A percentile compares a stretch with the other conserved stretches of the same genome.
Evolutionary conservation across 1,140 invertebrate species (phyloP).

Genomic region (Dendroctonus valens): DNA sequence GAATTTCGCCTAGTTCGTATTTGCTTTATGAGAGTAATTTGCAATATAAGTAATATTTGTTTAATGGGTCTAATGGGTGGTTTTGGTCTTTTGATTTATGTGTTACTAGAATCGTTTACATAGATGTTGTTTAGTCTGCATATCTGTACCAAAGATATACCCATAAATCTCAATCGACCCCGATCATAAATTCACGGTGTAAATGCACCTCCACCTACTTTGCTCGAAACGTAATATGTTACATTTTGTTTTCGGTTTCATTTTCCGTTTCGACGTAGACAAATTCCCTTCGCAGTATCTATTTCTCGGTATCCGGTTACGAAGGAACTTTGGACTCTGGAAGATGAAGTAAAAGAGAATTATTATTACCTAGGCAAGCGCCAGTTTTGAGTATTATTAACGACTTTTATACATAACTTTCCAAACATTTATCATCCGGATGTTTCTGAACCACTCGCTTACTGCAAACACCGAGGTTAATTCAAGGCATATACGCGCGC

Average conservation of each 20-base stretch:
- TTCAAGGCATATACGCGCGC: constrained; percentile 30
- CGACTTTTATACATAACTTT: constrained; percentile 51
- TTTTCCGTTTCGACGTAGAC: constrained; percentile 40
- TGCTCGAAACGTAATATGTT: constrained; percentile 24
- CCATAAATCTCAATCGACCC: constrained; percentile 20
- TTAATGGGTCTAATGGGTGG: too few relatives aligned
- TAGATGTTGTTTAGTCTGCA: too few relatives aligned
- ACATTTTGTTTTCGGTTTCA: constrained; percentile 32
- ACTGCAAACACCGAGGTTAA: constrained; percentile 35
- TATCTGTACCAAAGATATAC: not conserved
- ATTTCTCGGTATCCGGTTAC: constrained; percentile 48
- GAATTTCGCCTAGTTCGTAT: too few relatives aligned
- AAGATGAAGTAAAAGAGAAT: constrained; percentile 44
- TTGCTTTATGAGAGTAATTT: too few relatives aligned
- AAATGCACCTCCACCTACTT: constrained; percentile 21
- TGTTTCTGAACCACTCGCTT: constrained; percentile 32
- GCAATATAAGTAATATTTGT: too few relatives aligned
- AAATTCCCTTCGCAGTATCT: constrained; percentile 47
- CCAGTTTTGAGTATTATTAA: constrained; percentile 51
- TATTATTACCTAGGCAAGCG: constrained; percentile 49
- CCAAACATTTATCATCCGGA: constrained; percentile 47
- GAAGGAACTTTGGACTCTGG: constrained; percentile 46
- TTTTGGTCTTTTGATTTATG: too few relatives aligned
- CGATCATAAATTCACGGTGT: constrained; percentile 16
- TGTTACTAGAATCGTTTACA: too few relatives aligned